A percentile compares a stretch with the other conserved stretches of the same genome.
phyloP scores from a whole-genome alignment of 2,888 invertebrate genomes.

The Phortica magna region DNA sequence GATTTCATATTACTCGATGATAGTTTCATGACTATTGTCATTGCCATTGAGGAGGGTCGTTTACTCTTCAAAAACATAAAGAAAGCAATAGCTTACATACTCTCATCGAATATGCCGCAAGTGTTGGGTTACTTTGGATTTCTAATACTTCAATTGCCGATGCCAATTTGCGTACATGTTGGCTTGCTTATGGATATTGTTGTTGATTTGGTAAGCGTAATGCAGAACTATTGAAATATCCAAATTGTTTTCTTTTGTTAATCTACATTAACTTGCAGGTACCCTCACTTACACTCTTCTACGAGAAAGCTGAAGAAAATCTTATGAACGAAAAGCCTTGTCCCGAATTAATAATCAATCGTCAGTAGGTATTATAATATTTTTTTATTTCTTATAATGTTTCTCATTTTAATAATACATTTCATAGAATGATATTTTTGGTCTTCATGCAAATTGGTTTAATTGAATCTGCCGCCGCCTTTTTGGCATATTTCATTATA shows the following conservation, averaged over 20 bases:
- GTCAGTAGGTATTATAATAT: conserved; percentile 40
- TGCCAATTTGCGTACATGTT: conserved; percentile 41
- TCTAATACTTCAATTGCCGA: conserved; percentile 42
- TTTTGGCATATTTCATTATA: conserved; percentile 46
- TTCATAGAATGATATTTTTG: conserved; percentile 50
- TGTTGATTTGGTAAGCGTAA: conserved; percentile 50
- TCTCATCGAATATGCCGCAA: conserved; percentile 43
- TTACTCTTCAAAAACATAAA: conserved; percentile 54
- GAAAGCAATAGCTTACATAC: conserved; percentile 49
- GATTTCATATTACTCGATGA: conserved; percentile 50
- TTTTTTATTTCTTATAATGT: background rate
- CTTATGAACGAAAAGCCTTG: conserved; percentile 51
- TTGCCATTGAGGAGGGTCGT: conserved; percentile 53
- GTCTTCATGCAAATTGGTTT: conserved; percentile 50
- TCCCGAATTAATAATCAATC: conserved; percentile 47
- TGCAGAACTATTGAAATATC: no score
- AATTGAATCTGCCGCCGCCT: conserved; percentile 53
- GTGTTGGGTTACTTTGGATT: conserved; percentile 33
- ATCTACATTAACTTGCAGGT: conserved; percentile 41
- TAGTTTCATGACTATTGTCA: conserved; percentile 46
- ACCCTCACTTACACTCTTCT: conserved; percentile 48
- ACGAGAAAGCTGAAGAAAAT: conserved; percentile 49
- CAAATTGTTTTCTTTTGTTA: no score
- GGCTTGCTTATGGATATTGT: conserved; percentile 28
- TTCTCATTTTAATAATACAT: background rate